Evolutionary conservation across 2,797 vertebrate genomes (phyloP).

Genomic region (Acanthurus leucopareius): DNA sequence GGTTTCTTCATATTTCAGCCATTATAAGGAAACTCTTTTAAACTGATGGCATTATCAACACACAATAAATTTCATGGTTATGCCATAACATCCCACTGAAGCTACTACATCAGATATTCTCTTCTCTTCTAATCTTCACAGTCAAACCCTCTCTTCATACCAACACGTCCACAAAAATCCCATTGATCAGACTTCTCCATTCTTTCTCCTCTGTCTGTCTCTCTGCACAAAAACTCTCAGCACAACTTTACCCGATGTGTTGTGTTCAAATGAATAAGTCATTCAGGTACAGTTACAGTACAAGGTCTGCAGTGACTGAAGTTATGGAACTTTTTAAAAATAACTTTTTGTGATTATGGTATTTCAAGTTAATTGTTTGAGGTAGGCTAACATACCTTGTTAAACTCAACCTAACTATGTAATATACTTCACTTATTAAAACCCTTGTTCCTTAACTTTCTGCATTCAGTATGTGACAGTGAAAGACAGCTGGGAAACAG

Average conservation of each 20-base stretch:
- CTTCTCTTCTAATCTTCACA: neutral
- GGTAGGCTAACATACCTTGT: neutral
- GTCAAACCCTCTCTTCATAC: conserved; percentile 5
- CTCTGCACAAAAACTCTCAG: neutral
- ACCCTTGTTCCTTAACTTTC: neutral
- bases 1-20: no score
- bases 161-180: conserved; percentile 5
- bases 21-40: no score
- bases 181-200: neutral
- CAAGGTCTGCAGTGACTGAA: neutral
- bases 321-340: neutral
- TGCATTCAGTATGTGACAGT: neutral
- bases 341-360: neutral
- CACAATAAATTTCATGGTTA: neutral
- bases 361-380: neutral
- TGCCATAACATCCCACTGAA: neutral
- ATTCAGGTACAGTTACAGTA: neutral
- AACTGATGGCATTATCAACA: no score
- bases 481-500: neutral
- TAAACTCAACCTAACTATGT: neutral
- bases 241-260: conserved; percentile 1
- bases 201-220: neutral
- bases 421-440: neutral
- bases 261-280: neutral
- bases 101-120: neutral